These are phyloP conservation scores for Tribolium freemani DNA, from an alignment of 2,888 invertebrate genomes.

Conservation along the genomic window DNA sequence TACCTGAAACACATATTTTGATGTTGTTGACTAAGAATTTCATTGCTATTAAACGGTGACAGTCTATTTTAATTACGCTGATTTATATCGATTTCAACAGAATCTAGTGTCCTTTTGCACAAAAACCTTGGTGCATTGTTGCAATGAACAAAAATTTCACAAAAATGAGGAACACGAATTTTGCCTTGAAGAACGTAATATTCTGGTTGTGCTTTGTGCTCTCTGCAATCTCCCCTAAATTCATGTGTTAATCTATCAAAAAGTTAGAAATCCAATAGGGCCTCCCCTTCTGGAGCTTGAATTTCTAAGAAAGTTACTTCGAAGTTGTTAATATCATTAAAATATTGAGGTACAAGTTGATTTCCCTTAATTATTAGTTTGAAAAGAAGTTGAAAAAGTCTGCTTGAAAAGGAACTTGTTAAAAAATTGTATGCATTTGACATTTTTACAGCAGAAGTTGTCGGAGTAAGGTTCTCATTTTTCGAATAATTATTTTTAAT, in stretches of 20 bases:
- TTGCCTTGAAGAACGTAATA: no score
- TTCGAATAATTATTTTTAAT: constrained; percentile 48
- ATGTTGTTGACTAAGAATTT: constrained; percentile 49
- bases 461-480: constrained; percentile 22
- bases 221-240: neutral
- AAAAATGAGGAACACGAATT: no score
- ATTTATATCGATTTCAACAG: constrained; percentile 32
- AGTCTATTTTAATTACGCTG: constrained; percentile 48
- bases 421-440: constrained; percentile 39
- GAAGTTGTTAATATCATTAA: constrained; percentile 11
- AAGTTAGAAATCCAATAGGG: neutral
- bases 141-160: no score
- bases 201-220: neutral
- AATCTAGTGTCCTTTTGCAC: neutral
- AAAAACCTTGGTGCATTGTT: neutral
- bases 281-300: neutral
- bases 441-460: constrained; percentile 12
- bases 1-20: constrained; percentile 48
- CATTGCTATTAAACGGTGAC: constrained; percentile 46
- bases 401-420: constrained; percentile 39
- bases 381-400: constrained; percentile 36
- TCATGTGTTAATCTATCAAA: neutral
- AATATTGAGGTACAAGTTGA: constrained; percentile 12
- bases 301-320: constrained; percentile 1
- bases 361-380: constrained; percentile 37